Evolutionary conservation across 2,113 vertebrate species (phyloP), one percentile per base, ranked within the genome.

Genomic region (Bos javanicus): DNA sequence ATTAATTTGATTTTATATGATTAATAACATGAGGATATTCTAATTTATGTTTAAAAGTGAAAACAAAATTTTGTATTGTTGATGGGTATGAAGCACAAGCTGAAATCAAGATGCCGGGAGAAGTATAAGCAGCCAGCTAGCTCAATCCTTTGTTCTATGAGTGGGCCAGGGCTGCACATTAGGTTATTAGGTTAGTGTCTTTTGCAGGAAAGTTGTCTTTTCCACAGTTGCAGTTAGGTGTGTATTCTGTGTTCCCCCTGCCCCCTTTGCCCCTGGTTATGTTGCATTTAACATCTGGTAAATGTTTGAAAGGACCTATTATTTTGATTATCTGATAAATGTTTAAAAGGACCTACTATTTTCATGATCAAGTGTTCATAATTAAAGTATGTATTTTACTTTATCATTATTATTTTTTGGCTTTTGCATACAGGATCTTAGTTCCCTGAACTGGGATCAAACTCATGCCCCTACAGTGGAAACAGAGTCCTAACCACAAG

Each of bases 191-290:
- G n/a, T 39, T 23, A 71, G 19, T 39, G 19, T 6, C n/a, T 39
- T 71, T 39, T 71, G 67, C 5, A 2, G 67, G 67, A 39, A 71
- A 71, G 67, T 71, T 23, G 19, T 71, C n/a, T 39, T 71, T 36
- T 39, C 67, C 1, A 0, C n/a, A 36, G 19, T 39, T 71, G 67
- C 9, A 39, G 19, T 36, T 71, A 71, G 10, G 36, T 1, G 5
- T 71, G 9, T 36, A 71, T 36, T 71, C 2, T 71, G n/a, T 67
- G 16, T 9, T 4, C 2, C 62, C 62, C 3, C 16, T 0, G 0
- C 62, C 30, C 4, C 5, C 17, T 36, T 9, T 0, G 1, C 9
- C 19, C 64, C 30, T 0, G 0, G 9, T 71, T 71, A 36, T 23
- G 9, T 36, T 71, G 19, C n/a, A 21, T 71, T 60, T 60, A 60